These are phyloP conservation scores for Ips nitidus DNA, from an alignment of 1,140 invertebrate genomes.

Conservation along the genomic window DNA sequence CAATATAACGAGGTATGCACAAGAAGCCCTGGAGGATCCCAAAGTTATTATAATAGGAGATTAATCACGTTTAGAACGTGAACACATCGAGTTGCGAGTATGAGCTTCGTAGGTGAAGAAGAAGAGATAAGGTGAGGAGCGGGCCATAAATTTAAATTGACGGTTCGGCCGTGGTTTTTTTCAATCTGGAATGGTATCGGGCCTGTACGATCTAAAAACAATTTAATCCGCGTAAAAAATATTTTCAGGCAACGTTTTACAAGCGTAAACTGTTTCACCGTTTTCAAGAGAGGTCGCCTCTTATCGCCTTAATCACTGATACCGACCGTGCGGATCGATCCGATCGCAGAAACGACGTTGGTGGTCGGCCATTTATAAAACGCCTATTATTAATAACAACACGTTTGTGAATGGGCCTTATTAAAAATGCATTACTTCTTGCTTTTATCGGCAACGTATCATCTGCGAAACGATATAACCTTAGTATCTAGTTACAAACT, in stretches of 20 bases:
- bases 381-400: slow-evolving; percentile 50
- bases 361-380: slow-evolving; percentile 46
- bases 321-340: slow-evolving; percentile 18
- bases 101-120: background rate
- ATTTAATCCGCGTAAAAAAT: slow-evolving; percentile 14
- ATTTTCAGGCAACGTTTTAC: slow-evolving; percentile 14
- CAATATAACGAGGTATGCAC: background rate
- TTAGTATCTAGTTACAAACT: too few species aligned
- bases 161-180: background rate
- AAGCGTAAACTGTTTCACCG: slow-evolving; percentile 21
- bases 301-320: slow-evolving; percentile 43
- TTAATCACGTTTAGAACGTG: background rate
- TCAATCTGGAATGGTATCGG: background rate
- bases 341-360: slow-evolving; percentile 44
- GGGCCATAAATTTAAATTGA: slow-evolving; percentile 1
- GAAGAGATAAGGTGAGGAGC: background rate
- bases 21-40: background rate
- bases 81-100: background rate
- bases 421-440: slow-evolving; percentile 50
- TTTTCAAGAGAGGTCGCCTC: slow-evolving; percentile 13
- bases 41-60: background rate
- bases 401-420: slow-evolving; percentile 42
- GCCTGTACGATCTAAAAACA: background rate
- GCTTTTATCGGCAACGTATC: slow-evolving; percentile 45
- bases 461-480: background rate